Base-by-base conservation (phyloP, 2,797 vertebrate genomes). In the Thaleichthys pacificus region DNA sequence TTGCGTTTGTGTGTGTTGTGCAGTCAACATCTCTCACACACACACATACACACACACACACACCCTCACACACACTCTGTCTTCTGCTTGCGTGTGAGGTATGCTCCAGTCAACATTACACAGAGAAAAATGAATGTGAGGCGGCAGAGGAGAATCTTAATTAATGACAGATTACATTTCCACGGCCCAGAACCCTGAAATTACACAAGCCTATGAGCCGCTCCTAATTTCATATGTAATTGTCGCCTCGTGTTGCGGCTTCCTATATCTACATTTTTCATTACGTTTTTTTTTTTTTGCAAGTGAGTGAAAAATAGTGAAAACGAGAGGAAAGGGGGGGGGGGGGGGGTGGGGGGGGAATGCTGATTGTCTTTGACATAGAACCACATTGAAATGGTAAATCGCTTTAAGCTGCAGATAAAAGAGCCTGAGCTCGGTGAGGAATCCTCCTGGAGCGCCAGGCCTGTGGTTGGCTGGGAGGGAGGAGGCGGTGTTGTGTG, bases 141-240 rank as follows among this genome's bases (percentile, higher is more conserved):
- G 30, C 67, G 5, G 14, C 17, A 58, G 54, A 69, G 51, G 17
- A 14, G 12, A 74, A 81, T 78, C 89, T 86, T 93, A 90, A 91
- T 92, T 91, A 91, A 86, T 84, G 84, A 84, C 89, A 92, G 88
- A 84, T 81, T 77, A 83, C 70, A 90, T 71, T 85, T 86, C 82
- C 82, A 91, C 85, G 81, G 86, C 86, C 91, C 86, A 84, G 80
- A 87, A 91, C 92, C 88, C 88, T 93, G 80, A 86, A 92, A 93
- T 91, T 81, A 80, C 85, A 88, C 90, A 86, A 85, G 85, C 85
- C 86, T 89, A 79, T 82, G 84, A 90, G 87, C 82, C 84, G 87
- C 85, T 82, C 84, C 86, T 90, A 91, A 90, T 92, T 91, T 90
- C 89, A 87, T 80, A 80, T 89, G 89, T 90, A 91, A 90, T 90